Evolutionary conservation across 2,113 vertebrate species (phyloP).

Genomic region (Gulo gulo): DNA sequence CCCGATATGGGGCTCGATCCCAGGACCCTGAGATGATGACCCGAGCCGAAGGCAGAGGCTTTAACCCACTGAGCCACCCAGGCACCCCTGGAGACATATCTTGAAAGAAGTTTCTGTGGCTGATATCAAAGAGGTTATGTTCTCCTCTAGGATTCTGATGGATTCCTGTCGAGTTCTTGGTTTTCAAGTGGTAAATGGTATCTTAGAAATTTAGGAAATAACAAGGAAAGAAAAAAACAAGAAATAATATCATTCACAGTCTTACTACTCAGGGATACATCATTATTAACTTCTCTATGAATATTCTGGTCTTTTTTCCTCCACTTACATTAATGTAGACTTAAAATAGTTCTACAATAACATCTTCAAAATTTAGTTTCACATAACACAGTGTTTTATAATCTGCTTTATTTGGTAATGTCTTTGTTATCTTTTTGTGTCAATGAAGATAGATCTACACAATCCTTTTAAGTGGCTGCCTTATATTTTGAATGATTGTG

Average conservation of each 20-base stretch:
- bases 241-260: not conserved
- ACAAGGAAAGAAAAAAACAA: not conserved
- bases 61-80: too few relatives aligned
- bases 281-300: constrained; percentile 12
- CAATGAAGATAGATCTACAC: not conserved
- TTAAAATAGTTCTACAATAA: not conserved
- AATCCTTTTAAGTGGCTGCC: not conserved
- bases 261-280: not conserved
- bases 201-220: constrained; percentile 3
- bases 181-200: not conserved
- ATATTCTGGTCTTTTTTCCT: not conserved
- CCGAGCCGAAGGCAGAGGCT: too few relatives aligned
- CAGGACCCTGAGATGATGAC: too few relatives aligned
- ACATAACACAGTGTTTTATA: not conserved
- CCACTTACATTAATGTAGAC: not conserved
- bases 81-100: too few relatives aligned
- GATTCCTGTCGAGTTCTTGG: not conserved
- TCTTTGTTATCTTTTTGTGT: not conserved
- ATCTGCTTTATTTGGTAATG: not conserved
- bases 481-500: constrained; percentile 36
- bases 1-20: too few relatives aligned
- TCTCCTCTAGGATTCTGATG: too few relatives aligned
- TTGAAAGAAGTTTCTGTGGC: too few relatives aligned
- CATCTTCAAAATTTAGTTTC: not conserved
- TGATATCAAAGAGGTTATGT: too few relatives aligned